These are phyloP conservation scores for Apostichopus japonicus DNA, from an alignment of 35 echinoderm and acorn worm genomes.

Conservation along the genomic window DNA sequence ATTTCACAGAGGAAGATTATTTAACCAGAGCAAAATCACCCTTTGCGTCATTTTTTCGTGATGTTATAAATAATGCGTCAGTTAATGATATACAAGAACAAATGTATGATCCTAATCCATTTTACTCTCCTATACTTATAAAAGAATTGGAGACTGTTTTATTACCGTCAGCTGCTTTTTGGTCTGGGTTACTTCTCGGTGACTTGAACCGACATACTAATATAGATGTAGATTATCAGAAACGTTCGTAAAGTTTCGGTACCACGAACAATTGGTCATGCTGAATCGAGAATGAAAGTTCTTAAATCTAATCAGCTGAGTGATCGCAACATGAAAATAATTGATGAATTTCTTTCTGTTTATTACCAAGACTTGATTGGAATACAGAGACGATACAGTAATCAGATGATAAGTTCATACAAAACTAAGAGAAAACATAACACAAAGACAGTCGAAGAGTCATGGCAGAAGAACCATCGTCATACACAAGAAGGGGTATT, in stretches of 20 bases:
- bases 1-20: constrained; percentile 11
- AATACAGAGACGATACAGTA: neutral
- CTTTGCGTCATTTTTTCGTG: neutral
- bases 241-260: neutral
- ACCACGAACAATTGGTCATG: constrained; percentile 15
- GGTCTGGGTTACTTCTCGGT: constrained; percentile 1
- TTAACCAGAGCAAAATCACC: constrained; percentile 1
- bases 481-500: neutral
- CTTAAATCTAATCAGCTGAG: neutral
- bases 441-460: neutral
- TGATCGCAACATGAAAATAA: neutral
- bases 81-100: neutral
- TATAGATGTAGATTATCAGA: neutral
- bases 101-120: no score
- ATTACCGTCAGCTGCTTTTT: constrained; percentile 1
- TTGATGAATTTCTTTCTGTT: constrained; percentile 4
- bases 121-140: neutral
- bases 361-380: constrained; percentile 7
- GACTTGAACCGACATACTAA: neutral
- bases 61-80: neutral
- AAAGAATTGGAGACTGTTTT: neutral
- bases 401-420: constrained; percentile 7
- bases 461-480: neutral
- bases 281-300: constrained; percentile 17
- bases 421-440: neutral